phyloP scores from a whole-genome alignment of 1,140 invertebrate genomes.

The Microplitis demolitor region DNA sequence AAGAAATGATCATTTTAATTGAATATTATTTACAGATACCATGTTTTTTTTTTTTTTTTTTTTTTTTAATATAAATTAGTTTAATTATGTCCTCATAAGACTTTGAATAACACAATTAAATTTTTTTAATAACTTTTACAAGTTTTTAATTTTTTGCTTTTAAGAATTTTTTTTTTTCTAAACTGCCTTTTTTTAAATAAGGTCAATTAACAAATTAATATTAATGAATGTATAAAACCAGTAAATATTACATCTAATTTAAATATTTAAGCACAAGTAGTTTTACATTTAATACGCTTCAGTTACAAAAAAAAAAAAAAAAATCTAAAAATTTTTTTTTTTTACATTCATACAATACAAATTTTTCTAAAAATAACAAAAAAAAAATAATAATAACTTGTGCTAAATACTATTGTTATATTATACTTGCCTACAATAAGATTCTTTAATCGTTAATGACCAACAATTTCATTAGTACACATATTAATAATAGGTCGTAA shows the following conservation, averaged over 20 bases:
- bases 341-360: neutral
- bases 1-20: neutral
- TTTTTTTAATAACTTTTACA: too few relatives aligned
- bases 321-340: neutral
- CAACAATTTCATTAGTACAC: slow-evolving; percentile 43
- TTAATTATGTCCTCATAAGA: too few relatives aligned
- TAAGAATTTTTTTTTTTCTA: too few relatives aligned
- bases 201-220: too few relatives aligned
- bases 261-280: too few relatives aligned
- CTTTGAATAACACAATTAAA: too few relatives aligned
- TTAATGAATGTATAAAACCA: too few relatives aligned
- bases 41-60: neutral
- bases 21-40: neutral
- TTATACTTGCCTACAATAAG: neutral
- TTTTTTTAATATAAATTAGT: too few relatives aligned
- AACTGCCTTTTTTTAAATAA: too few relatives aligned
- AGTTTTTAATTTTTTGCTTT: too few relatives aligned
- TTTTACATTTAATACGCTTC: too few relatives aligned
- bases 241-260: too few relatives aligned
- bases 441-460: slow-evolving; percentile 14
- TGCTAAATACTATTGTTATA: neutral
- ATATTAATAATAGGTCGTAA: slow-evolving; percentile 58
- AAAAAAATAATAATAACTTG: neutral
- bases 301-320: neutral
- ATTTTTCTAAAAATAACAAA: neutral